Evolutionary conservation across 2,888 invertebrate species (phyloP).

Genomic region (Sinelater perroti): DNA sequence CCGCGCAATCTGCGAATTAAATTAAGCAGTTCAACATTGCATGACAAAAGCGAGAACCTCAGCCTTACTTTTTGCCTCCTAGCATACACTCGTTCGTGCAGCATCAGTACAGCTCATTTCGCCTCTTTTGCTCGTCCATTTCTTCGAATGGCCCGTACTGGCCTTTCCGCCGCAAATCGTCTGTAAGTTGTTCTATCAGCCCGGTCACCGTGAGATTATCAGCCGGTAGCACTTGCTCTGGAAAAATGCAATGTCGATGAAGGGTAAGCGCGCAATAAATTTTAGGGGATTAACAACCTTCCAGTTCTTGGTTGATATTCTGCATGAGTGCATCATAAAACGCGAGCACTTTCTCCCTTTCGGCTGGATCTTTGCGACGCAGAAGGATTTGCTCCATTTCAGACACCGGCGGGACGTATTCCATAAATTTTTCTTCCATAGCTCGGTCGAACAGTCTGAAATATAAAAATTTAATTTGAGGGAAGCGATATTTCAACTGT

Average conservation of each 20-base stretch:
- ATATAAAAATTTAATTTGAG: not conserved
- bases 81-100: conserved; percentile 52
- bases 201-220: conserved; percentile 55
- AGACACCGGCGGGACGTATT: conserved; percentile 52
- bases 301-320: conserved; percentile 60
- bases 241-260: too few species aligned
- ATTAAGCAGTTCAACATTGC: too few species aligned
- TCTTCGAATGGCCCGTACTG: conserved; percentile 49
- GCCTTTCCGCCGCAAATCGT: conserved; percentile 52
- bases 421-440: conserved; percentile 50
- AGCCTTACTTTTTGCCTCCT: conserved; percentile 47
- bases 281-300: too few species aligned
- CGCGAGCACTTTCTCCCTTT: conserved; percentile 56
- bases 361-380: conserved; percentile 54
- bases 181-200: conserved; percentile 53
- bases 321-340: conserved; percentile 59
- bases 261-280: not conserved
- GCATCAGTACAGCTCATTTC: conserved; percentile 50
- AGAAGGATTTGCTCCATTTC: conserved; percentile 59
- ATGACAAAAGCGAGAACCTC: not conserved
- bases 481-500: too few species aligned
- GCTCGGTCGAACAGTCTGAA: conserved; percentile 50
- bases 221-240: conserved; percentile 41
- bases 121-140: conserved; percentile 48
- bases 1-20: conserved; percentile 51